Percentiles rank a stretch among this genome's conserved stretches.
These are phyloP conservation scores for Platygyra sinensis DNA, from an alignment of 64 coral and sea anemone species.

Conservation along the genomic window DNA sequence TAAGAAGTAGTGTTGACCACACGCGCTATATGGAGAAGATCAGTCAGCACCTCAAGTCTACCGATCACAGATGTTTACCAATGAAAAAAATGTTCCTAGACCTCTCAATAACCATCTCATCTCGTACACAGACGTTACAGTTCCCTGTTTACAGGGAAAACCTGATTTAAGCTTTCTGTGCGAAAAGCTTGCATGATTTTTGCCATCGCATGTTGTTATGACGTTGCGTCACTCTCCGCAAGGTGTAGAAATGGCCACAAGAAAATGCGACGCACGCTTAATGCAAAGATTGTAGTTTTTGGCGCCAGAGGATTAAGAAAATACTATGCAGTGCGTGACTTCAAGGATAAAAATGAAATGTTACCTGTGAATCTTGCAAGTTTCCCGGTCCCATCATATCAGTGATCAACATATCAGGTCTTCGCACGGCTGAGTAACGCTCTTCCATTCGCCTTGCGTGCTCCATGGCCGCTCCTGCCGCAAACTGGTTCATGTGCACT, in stretches of 20 bases:
- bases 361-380: conserved; percentile 36
- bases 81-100: neutral
- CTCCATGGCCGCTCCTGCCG: conserved; percentile 71
- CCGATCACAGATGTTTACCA: conserved; percentile 28
- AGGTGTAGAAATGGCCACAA: conserved; percentile 5
- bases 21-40: neutral
- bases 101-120: neutral
- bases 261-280: neutral
- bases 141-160: neutral
- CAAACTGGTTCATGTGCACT: conserved; percentile 87
- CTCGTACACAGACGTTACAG: neutral
- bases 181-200: neutral
- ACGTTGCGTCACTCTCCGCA: neutral
- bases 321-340: neutral
- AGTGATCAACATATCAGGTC: conserved; percentile 76
- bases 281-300: neutral
- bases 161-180: neutral
- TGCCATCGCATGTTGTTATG: neutral
- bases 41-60: conserved; percentile 22
- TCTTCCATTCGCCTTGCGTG: conserved; percentile 85
- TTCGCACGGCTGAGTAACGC: conserved; percentile 61
- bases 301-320: neutral
- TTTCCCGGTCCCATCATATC: conserved; percentile 25
- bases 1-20: conserved; percentile 28
- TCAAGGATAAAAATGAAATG: neutral